Evolutionary conservation across 2,888 invertebrate species (phyloP).

Genomic region (Achlya flavicornis): DNA sequence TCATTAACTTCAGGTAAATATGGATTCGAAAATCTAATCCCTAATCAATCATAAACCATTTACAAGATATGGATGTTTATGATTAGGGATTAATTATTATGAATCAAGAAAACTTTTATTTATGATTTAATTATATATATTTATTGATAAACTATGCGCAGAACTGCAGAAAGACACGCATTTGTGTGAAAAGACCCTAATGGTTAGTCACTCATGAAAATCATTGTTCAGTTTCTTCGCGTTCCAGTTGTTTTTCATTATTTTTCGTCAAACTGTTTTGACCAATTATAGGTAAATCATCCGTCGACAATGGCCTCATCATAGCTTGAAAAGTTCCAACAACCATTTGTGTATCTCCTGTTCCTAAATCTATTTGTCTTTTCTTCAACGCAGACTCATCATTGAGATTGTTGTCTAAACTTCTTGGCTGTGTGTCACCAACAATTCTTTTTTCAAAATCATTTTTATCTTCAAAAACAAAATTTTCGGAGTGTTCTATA

Average conservation of each 20-base stretch:
- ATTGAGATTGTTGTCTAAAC: background rate
- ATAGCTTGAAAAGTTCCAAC: slow-evolving; percentile 58
- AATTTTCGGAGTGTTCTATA: slow-evolving; percentile 28
- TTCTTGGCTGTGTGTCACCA: background rate
- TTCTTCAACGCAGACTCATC: background rate
- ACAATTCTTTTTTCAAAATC: slow-evolving; percentile 15
- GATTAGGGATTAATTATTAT: background rate
- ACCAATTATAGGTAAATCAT: slow-evolving; percentile 25
- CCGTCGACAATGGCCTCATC: slow-evolving; percentile 47
- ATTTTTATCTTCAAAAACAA: slow-evolving; percentile 16
- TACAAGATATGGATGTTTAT: background rate
- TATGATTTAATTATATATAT: no score
- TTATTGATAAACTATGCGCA: no score
- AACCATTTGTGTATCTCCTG: slow-evolving; percentile 36
- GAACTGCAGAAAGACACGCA: no score
- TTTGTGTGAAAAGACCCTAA: no score
- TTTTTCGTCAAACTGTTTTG: background rate
- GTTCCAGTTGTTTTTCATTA: background rate
- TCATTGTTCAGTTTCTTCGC: background rate
- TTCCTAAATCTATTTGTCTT: background rate
- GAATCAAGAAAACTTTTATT: no score
- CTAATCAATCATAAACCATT: background rate
- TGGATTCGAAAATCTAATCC: no score
- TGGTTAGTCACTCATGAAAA: background rate
- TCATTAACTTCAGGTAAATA: no score